Conservation (phyloP, 2,888 invertebrate species). For the Adelognathus sp. region DNA sequence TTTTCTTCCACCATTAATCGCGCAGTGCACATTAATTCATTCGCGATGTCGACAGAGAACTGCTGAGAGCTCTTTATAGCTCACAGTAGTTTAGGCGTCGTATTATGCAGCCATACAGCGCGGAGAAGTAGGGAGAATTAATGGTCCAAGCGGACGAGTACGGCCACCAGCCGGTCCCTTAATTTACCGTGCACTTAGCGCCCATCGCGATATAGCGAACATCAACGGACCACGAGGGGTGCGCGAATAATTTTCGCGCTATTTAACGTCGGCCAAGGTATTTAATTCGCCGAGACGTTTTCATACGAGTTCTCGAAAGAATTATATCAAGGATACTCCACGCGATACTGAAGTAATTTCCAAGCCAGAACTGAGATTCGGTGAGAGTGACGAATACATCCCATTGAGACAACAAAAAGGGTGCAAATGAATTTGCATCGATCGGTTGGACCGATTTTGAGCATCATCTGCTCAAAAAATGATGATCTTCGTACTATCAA, state of each 20-base stretch:
- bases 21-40: background rate
- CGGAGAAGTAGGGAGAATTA: conserved; percentile 28
- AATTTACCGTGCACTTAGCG: conserved; percentile 49
- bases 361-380: background rate
- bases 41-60: conserved; percentile 9
- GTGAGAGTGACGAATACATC: background rate
- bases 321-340: background rate
- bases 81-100: background rate
- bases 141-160: conserved; percentile 32
- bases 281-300: background rate
- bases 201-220: too few species aligned
- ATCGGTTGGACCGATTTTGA: too few species aligned
- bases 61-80: conserved; percentile 18
- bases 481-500: too few species aligned
- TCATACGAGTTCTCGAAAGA: background rate
- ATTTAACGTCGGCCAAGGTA: conserved; percentile 14
- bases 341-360: background rate
- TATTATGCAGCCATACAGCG: background rate
- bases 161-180: conserved; percentile 39
- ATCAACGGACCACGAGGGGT: too few species aligned
- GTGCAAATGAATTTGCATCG: too few species aligned
- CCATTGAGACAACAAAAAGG: too few species aligned
- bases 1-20: background rate
- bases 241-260: conserved; percentile 14
- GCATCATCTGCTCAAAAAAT: too few species aligned